phyloP scores from a whole-genome alignment of 2,888 invertebrate species.

The Gasteruption jaculator region DNA sequence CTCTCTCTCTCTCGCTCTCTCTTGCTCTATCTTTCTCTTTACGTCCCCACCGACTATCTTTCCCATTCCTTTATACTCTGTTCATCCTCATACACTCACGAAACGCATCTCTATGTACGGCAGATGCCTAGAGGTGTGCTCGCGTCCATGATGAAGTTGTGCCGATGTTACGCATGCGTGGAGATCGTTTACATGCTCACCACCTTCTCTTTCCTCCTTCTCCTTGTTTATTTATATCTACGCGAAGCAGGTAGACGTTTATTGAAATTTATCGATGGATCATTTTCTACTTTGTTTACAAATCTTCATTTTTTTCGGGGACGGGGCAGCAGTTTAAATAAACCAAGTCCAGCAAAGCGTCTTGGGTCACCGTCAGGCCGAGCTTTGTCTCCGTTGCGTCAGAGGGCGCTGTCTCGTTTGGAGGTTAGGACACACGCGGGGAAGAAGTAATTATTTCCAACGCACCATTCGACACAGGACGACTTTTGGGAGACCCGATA shows the following conservation, averaged over 20 bases:
- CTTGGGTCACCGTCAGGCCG: too few relatives aligned
- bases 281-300: conserved; percentile 28
- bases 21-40: conserved; percentile 14
- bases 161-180: conserved; percentile 30
- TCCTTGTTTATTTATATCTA: conserved; percentile 35
- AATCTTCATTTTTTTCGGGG: background rate
- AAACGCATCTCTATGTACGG: conserved; percentile 21
- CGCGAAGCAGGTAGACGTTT: conserved; percentile 43
- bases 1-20: conserved; percentile 26
- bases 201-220: conserved; percentile 3
- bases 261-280: conserved; percentile 48
- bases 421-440: too few relatives aligned
- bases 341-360: too few relatives aligned
- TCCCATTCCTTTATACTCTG: conserved; percentile 24
- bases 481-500: background rate
- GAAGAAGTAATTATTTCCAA: too few relatives aligned
- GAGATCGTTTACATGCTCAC: conserved; percentile 10
- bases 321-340: background rate
- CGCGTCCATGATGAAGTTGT: conserved; percentile 39
- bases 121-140: background rate
- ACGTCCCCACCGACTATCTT: conserved; percentile 22
- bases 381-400: too few relatives aligned
- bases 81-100: conserved; percentile 29
- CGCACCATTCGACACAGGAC: too few relatives aligned
- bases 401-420: too few relatives aligned